Conservation (phyloP, 2,797 vertebrate species). For the Eospalax fontanierii region DNA sequence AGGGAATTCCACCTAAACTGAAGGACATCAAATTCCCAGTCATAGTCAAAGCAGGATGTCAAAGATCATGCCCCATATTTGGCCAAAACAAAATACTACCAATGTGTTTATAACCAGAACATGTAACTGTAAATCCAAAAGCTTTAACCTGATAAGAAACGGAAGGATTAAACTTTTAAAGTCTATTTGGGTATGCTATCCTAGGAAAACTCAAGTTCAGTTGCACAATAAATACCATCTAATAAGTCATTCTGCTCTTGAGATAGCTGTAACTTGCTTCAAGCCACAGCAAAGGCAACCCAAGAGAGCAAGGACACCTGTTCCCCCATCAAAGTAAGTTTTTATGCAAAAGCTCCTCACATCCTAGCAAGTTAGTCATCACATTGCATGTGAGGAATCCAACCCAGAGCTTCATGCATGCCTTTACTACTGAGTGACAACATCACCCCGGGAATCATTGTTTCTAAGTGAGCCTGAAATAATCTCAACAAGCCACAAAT, state of each 20-base stretch:
- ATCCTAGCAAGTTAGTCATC: background rate
- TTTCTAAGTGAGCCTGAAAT: slow-evolving; percentile 25
- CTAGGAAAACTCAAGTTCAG: slow-evolving; percentile 79
- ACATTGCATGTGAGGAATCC: background rate
- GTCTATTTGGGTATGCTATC: slow-evolving; percentile 68
- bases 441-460: background rate
- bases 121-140: slow-evolving; percentile 61
- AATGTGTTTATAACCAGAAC: slow-evolving; percentile 62
- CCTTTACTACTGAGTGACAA: background rate
- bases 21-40: slow-evolving; percentile 68
- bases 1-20: slow-evolving; percentile 73
- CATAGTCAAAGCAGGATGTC: slow-evolving; percentile 52
- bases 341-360: background rate
- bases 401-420: background rate
- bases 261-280: slow-evolving; percentile 56
- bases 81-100: slow-evolving; percentile 60
- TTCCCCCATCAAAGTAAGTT: background rate
- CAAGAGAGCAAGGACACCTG: background rate
- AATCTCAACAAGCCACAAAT: background rate
- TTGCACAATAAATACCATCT: slow-evolving; percentile 84
- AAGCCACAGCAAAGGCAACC: slow-evolving; percentile 28
- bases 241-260: slow-evolving; percentile 81
- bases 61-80: slow-evolving; percentile 65
- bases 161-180: slow-evolving; percentile 31
- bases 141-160: slow-evolving; percentile 16